Base-by-base conservation (phyloP, 2,113 vertebrate genomes). In the Oxyruncus cristatus region DNA sequence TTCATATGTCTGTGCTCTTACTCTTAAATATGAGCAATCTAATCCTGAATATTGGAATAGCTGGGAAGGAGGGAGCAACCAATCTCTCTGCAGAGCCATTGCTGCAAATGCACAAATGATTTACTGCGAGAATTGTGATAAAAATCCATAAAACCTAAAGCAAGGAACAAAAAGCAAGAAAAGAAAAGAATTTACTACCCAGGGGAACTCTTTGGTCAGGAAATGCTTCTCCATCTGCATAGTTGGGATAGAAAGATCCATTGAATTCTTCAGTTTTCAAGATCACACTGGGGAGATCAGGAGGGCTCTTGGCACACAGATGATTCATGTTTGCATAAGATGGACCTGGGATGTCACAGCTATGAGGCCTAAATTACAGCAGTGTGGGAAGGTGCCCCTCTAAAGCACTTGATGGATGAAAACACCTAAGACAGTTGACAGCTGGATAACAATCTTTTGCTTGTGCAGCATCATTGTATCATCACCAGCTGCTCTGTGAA, bases 381-480 rank as follows among this genome's bases (percentile, higher is more conserved):
- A 62, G 46, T 0, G 0, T 24, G 72, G 32, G 39, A 59, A 77
- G 32, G 26, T 56, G 39, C 37, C 41, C 44, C 85, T 76, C 39
- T 50, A 75, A 81, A 85, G 37, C 67, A 80, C 35, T 35, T 80
- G 95, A 96, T 84, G 62, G 70, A 94, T 76, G 77, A 68, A 58
- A 70, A 91, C 33, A 24, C 5, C 1, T 14, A 66, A 49, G 46
- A 23, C 37, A 67, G 24, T 81, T 93, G 93, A 92, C 95, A 97
- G 95, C 76, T 87, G 88, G 92, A 91, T 94, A 97, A 93, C 86
- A 87, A 93, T 85, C 93, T 92, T 84, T 86, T 53, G 61, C 67
- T 84, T 76, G 46, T 58, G 59, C 27, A 68, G 55, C 75, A 68
- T 52, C 93, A 52, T 63, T 78, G 75, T 88, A 56, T 75, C 73